Conservation (phyloP, 1,140 invertebrate species). For the Lepidurus apus region DNA sequence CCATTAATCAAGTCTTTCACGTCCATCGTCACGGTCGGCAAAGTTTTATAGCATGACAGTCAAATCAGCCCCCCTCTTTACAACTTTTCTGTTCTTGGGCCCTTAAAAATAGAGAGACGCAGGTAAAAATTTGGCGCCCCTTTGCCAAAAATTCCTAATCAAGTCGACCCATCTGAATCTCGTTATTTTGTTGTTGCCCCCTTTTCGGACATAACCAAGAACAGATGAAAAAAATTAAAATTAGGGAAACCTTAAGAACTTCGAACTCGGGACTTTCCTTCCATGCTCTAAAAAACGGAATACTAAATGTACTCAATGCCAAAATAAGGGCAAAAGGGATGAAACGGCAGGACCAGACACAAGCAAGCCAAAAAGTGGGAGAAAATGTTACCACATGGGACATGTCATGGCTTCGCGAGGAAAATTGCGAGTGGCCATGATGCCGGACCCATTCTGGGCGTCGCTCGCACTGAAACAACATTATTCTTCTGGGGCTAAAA, state of each 20-base stretch:
- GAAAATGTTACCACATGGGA: constrained; percentile 18
- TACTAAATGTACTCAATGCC: not conserved
- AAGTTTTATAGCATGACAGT: constrained; percentile 22
- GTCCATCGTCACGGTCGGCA: constrained; percentile 13
- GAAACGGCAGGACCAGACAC: not conserved
- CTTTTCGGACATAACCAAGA: not conserved
- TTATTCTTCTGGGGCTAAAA: constrained; percentile 19
- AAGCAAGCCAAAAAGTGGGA: not conserved
- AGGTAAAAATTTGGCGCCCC: constrained; percentile 21
- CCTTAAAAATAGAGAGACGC: constrained; percentile 5
- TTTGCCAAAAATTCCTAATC: constrained; percentile 22
- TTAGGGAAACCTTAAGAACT: not conserved
- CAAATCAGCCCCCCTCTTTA: constrained; percentile 8
- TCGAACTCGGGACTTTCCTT: not conserved
- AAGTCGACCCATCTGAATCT: constrained; percentile 21
- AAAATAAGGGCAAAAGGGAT: not conserved
- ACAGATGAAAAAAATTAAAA: not conserved
- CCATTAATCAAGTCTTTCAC: constrained; percentile 4
- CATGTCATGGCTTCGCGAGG: constrained; percentile 16
- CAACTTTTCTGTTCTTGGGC: not conserved
- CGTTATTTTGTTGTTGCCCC: constrained; percentile 10
- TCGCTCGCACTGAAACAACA: constrained; percentile 35
- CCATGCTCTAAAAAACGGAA: not conserved
- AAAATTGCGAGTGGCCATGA: constrained; percentile 18
- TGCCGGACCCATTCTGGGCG: constrained; percentile 28